Conservation (phyloP, 2,113 vertebrate species). For the Capra hircus region DNA sequence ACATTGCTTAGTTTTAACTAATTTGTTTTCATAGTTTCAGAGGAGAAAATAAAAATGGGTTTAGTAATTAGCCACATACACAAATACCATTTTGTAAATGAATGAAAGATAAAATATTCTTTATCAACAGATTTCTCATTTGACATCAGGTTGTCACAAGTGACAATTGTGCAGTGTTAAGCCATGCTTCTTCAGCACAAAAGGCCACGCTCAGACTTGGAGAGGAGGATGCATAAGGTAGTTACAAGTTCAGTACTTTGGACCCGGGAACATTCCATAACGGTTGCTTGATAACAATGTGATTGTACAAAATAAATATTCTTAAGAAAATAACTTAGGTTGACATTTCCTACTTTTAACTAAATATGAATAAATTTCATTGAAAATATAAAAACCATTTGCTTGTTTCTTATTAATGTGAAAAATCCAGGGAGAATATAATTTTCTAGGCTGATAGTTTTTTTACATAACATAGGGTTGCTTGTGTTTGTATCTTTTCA, state of each 20-base stretch:
- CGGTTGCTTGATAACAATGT: constrained; percentile 31
- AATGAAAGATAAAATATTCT: constrained; percentile 17
- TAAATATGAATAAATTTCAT: constrained; percentile 53
- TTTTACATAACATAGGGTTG: background rate
- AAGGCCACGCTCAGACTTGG: background rate
- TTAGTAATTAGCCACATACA: background rate
- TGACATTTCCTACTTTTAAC: constrained; percentile 64
- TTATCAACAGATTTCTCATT: background rate
- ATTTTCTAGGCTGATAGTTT: background rate
- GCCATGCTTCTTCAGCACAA: background rate
- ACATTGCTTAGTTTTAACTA: constrained; percentile 32
- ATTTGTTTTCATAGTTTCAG: constrained; percentile 17
- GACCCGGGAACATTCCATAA: background rate
- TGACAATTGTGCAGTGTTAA: background rate
- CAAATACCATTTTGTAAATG: constrained; percentile 45
- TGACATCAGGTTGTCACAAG: background rate
- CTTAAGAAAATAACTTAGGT: constrained; percentile 34
- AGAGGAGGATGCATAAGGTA: background rate
- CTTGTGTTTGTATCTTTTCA: background rate
- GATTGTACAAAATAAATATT: constrained; percentile 42
- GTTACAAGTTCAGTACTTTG: background rate
- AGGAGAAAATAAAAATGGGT: constrained; percentile 34
- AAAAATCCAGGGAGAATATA: background rate
- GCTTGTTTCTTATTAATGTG: constrained; percentile 17
- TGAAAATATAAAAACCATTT: constrained; percentile 31